These are phyloP conservation scores for Drosophila sechellia DNA, from an alignment of 1,140 invertebrate species.

Conservation along the genomic window DNA sequence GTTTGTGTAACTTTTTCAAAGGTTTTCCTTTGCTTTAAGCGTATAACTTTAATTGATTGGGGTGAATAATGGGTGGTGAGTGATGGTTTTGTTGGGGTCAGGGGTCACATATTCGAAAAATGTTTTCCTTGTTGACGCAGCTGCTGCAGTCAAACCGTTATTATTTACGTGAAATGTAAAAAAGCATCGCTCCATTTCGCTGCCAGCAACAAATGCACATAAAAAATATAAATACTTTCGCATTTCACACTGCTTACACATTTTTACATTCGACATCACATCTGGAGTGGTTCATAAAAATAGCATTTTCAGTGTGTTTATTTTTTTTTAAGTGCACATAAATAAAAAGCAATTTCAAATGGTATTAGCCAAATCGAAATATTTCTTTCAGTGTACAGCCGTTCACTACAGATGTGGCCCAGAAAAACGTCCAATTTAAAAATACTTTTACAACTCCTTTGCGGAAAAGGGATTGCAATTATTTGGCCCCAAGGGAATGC, in stretches of 20 bases:
- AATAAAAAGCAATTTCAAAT: no score
- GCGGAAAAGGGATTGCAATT: slow-evolving; percentile 4
- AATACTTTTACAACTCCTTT: slow-evolving; percentile 11
- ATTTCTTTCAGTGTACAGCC: background rate
- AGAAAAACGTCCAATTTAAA: slow-evolving; percentile 12
- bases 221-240: no score
- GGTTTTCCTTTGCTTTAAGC: background rate
- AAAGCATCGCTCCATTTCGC: slow-evolving; percentile 2
- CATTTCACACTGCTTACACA: no score
- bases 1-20: background rate
- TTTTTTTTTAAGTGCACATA: no score
- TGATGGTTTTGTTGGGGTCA: background rate
- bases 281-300: background rate
- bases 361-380: no score
- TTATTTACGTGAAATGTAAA: slow-evolving; percentile 15
- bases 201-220: slow-evolving; percentile 4
- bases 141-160: slow-evolving; percentile 15
- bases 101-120: background rate
- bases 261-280: no score
- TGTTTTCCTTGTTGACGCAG: background rate
- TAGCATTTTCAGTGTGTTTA: no score
- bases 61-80: background rate
- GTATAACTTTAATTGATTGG: slow-evolving; percentile 19
- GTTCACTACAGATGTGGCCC: slow-evolving; percentile 4
- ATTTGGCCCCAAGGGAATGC: slow-evolving; percentile 2